Base-by-base conservation (phyloP, 2,888 invertebrate species). In the Ectemnius cavifrons region DNA sequence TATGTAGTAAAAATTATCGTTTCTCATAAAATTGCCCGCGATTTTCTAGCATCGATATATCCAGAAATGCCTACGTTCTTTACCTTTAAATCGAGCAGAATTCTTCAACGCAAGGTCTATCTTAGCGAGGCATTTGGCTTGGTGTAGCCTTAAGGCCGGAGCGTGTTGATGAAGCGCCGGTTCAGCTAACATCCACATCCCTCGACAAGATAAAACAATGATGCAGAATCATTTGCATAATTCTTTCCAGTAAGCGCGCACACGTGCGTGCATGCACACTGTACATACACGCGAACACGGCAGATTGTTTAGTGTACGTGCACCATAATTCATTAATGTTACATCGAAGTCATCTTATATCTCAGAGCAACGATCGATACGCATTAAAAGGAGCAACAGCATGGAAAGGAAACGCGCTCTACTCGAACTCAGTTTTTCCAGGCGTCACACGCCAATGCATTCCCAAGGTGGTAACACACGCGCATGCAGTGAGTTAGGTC, bases 371-470 rank as follows among this genome's bases (percentile, higher is more conserved):
- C 73, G 74, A 82, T 82, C 73, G 82, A 75, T 77, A 72, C 70
- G 71, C 78, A 78, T 82, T 78, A 82, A 78, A 80, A 71, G 58
- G 71, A 68, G 57, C 61, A 71, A 52, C 61, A 69, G 60, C 77
- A 74, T 72, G 76, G 69, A 76, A 73, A 80, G 82, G 82, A 80
- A 82, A 66, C 71, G 75, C 61, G 71, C 52, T 52, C 52, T 16
- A 16, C 52, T 16, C 52, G 14, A 52, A 52, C 52, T 13, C 52
- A 66, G 68, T 63, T 82, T 82, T 82, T 82, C 83, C 78, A 77
- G 63, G 67, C 73, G 75, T 73, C 74, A 83, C 77, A 77, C 74
- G 71, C 79, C 59, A 77, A 80, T 74, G 79, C 75, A 84, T 84
- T 84, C 83, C 79, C 83, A 74, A 71, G n/a, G 60, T 37, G 69